Conservation (phyloP, 1,140 invertebrate genomes). For the Teleopsis dalmanni region DNA sequence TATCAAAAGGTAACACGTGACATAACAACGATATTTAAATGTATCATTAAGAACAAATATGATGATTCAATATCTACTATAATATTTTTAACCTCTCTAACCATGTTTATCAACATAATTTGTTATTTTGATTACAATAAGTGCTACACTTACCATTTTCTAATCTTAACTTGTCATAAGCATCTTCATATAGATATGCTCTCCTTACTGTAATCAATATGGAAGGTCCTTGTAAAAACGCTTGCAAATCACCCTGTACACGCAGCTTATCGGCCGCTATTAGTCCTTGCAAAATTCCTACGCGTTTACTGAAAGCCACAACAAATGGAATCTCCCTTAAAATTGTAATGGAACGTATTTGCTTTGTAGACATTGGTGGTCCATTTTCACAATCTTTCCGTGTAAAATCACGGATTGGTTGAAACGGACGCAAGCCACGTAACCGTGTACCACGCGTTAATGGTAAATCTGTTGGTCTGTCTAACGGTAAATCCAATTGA, state of each 20-base stretch:
- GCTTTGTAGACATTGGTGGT: constrained; percentile 78
- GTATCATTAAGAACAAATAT: no score
- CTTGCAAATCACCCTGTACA: constrained; percentile 59
- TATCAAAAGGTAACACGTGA: no score
- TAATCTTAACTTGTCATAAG: constrained; percentile 85
- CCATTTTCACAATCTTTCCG: constrained; percentile 63
- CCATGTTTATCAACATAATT: no score
- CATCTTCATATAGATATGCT: constrained; percentile 94
- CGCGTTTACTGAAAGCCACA: constrained; percentile 80
- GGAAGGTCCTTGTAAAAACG: constrained; percentile 66
- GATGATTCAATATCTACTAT: no score
- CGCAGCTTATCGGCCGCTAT: constrained; percentile 45
- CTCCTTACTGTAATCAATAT: constrained; percentile 78
- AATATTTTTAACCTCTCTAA: no score
- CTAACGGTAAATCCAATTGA: constrained; percentile 58
- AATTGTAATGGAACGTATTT: constrained; percentile 79
- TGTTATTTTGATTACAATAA: background rate
- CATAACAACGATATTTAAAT: no score
- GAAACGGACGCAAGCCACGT: constrained; percentile 55
- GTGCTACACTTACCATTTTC: constrained; percentile 64
- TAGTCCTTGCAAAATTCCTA: constrained; percentile 75
- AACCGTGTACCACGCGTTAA: constrained; percentile 51
- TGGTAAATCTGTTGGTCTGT: constrained; percentile 54
- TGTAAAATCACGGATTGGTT: constrained; percentile 53
- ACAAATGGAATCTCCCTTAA: constrained; percentile 90